phyloP scores from a whole-genome alignment of 2,797 vertebrate species.

The Yasuhikotakia modesta region DNA sequence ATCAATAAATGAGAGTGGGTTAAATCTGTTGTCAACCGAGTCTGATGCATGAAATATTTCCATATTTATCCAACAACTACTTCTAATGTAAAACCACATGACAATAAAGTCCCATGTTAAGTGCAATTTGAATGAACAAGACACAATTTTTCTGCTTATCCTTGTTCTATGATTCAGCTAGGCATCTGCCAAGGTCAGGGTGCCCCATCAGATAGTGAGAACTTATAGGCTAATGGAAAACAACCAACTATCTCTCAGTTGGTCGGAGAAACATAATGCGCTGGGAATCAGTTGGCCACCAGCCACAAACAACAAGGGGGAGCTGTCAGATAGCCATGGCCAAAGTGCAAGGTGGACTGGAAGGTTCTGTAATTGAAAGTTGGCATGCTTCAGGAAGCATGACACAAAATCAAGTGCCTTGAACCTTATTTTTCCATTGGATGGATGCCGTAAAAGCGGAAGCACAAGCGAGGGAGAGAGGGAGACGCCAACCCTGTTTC shows the following conservation, averaged over 20 bases:
- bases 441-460: slow-evolving; percentile 60
- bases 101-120: slow-evolving; percentile 25
- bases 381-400: slow-evolving; percentile 80
- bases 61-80: not conserved
- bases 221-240: slow-evolving; percentile 61
- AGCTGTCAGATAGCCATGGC: slow-evolving; percentile 66
- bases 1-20: not conserved
- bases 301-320: slow-evolving; percentile 68
- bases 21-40: too few species aligned
- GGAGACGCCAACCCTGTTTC: slow-evolving; percentile 16
- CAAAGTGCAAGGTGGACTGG: slow-evolving; percentile 70
- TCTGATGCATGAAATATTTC: slow-evolving; percentile 10
- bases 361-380: slow-evolving; percentile 81
- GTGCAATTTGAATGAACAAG: slow-evolving; percentile 13
- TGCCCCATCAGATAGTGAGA: slow-evolving; percentile 56
- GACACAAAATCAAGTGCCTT: slow-evolving; percentile 70
- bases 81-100: not conserved
- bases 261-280: slow-evolving; percentile 69
- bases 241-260: slow-evolving; percentile 70
- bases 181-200: slow-evolving; percentile 49
- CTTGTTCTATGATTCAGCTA: slow-evolving; percentile 28
- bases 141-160: slow-evolving; percentile 45
- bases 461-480: slow-evolving; percentile 46
- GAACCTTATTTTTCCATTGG: slow-evolving; percentile 58
- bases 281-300: slow-evolving; percentile 73